Evolutionary conservation across 1,140 invertebrate species (phyloP).

Genomic region (Drosophila novamexicana): DNA sequence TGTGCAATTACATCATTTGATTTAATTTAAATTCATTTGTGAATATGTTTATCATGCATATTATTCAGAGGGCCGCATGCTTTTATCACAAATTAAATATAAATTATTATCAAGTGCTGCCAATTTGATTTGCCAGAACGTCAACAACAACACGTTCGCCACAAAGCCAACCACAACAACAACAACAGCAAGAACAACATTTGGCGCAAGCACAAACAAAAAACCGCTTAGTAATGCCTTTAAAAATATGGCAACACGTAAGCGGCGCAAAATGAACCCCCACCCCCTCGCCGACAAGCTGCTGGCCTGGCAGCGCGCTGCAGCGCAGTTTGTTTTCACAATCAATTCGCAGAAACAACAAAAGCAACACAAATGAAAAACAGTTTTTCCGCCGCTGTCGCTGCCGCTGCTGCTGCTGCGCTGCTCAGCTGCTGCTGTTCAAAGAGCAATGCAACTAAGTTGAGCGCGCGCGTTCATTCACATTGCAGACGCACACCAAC

Average conservation of each 20-base stretch:
- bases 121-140: slow-evolving; percentile 57
- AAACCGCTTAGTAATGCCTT: slow-evolving; percentile 82
- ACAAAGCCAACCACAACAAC: slow-evolving; percentile 4
- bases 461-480: slow-evolving; percentile 71
- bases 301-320: slow-evolving; percentile 27
- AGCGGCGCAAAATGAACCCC: slow-evolving; percentile 50
- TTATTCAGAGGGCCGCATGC: slow-evolving; percentile 26
- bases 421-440: slow-evolving; percentile 22
- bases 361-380: slow-evolving; percentile 54
- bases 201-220: slow-evolving; percentile 39
- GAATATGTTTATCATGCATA: slow-evolving; percentile 7
- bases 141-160: slow-evolving; percentile 46
- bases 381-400: slow-evolving; percentile 49
- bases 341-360: slow-evolving; percentile 55
- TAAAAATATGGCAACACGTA: slow-evolving; percentile 84
- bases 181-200: slow-evolving; percentile 38
- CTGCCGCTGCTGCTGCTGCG: slow-evolving; percentile 8
- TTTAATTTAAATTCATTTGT: slow-evolving; percentile 10
- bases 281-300: not conserved
- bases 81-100: slow-evolving; percentile 76
- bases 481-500: slow-evolving; percentile 52
- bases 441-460: slow-evolving; percentile 62
- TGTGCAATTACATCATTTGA: slow-evolving; percentile 20
- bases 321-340: slow-evolving; percentile 72
- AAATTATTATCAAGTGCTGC: slow-evolving; percentile 73